Evolutionary conservation across 2,797 vertebrate genomes (phyloP).

Genomic region (Valencia hispanica): DNA sequence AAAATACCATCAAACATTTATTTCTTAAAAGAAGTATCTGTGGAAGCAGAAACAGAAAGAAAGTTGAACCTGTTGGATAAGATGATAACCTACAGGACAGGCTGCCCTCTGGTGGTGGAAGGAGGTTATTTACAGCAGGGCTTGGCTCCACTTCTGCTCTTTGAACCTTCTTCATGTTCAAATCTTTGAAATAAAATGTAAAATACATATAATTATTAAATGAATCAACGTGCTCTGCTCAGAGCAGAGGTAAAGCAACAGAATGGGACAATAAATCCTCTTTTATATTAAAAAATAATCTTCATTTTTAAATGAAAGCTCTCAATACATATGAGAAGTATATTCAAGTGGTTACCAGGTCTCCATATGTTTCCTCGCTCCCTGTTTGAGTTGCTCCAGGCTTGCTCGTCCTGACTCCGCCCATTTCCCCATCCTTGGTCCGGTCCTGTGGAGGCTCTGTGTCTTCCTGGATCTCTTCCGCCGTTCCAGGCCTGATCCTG

Average conservation of each 20-base stretch:
- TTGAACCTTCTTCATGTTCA: constrained; percentile 72
- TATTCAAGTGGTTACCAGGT: constrained; percentile 43
- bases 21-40: too few relatives aligned
- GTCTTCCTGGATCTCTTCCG: constrained; percentile 48
- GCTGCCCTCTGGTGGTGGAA: constrained; percentile 60
- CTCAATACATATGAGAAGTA: background rate
- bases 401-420: constrained; percentile 43
- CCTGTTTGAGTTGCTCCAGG: constrained; percentile 47
- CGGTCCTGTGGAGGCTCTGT: constrained; percentile 10
- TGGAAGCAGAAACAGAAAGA: too few relatives aligned
- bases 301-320: background rate
- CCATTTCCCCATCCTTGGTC: constrained; percentile 54
- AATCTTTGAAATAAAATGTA: constrained; percentile 49
- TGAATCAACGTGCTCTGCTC: background rate
- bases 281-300: background rate
- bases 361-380: constrained; percentile 66
- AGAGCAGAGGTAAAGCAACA: too few relatives aligned
- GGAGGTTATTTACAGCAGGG: constrained; percentile 43
- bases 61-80: background rate
- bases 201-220: background rate
- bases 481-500: constrained; percentile 60
- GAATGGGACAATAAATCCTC: background rate
- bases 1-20: too few relatives aligned
- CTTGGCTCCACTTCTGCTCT: constrained; percentile 52
- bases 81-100: constrained; percentile 51